Evolutionary conservation across 2,113 vertebrate species (phyloP).

Genomic region (Vanacampus margaritifer): DNA sequence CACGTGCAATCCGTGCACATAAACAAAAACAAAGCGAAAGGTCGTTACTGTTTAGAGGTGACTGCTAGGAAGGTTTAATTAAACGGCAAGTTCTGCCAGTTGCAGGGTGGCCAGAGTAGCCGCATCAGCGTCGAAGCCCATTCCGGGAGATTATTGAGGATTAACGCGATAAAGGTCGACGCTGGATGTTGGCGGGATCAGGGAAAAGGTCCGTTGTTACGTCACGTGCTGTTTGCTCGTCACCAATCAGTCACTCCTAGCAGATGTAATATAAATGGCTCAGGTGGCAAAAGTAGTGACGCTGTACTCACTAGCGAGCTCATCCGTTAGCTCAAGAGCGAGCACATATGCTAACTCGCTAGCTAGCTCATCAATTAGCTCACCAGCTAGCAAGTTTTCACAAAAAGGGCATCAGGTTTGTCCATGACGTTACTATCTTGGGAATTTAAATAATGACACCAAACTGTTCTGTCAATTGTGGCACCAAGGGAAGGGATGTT

Average conservation of each 20-base stretch:
- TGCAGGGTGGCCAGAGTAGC: slow-evolving; percentile 15
- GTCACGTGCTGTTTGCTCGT: slow-evolving; percentile 39
- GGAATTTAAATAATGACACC: too few species aligned
- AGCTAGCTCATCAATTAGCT: too few species aligned
- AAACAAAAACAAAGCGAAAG: background rate
- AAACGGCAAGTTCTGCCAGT: slow-evolving; percentile 14
- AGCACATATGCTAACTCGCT: too few species aligned
- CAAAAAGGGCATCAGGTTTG: background rate
- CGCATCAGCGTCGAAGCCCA: slow-evolving; percentile 23
- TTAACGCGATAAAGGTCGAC: slow-evolving; percentile 58
- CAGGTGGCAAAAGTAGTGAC: background rate
- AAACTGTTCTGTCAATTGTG: too few species aligned
- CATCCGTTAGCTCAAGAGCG: too few species aligned
- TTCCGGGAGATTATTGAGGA: slow-evolving; percentile 65
- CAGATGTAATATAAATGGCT: background rate
- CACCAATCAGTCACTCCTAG: background rate
- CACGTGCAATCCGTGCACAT: slow-evolving; percentile 3
- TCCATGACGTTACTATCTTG: too few species aligned
- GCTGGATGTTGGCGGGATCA: slow-evolving; percentile 60
- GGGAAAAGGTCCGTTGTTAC: slow-evolving; percentile 44
- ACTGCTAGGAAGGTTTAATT: slow-evolving; percentile 31
- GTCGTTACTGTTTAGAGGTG: slow-evolving; percentile 14
- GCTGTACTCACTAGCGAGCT: too few species aligned
- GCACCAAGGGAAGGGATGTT: too few species aligned
- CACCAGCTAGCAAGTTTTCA: background rate